A percentile compares a stretch with the other conserved stretches of the same genome.
Evolutionary conservation across 2,113 vertebrate species (phyloP).

Genomic region (Ophthalmolycus amberensis): DNA sequence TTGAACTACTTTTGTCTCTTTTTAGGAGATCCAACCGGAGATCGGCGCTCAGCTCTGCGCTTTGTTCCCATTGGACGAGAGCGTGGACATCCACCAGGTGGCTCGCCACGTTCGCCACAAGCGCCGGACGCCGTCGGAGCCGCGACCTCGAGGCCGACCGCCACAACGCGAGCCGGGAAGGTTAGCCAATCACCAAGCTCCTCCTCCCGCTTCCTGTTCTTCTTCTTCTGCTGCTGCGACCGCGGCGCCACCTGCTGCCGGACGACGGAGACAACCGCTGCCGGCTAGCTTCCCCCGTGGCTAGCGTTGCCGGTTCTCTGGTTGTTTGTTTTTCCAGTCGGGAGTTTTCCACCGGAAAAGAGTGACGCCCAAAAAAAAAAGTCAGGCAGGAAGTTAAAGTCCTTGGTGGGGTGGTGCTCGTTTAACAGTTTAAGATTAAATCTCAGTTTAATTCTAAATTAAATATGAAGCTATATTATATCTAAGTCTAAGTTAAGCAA

Average conservation of each 20-base stretch:
- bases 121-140: slow-evolving; percentile 90
- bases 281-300: not conserved
- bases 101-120: slow-evolving; percentile 97
- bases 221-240: slow-evolving; percentile 59
- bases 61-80: slow-evolving; percentile 97
- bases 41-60: slow-evolving; percentile 95
- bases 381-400: slow-evolving; percentile 60
- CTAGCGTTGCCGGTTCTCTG: slow-evolving; percentile 41
- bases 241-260: slow-evolving; percentile 61
- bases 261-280: slow-evolving; percentile 47
- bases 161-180: slow-evolving; percentile 97
- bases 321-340: slow-evolving; percentile 44
- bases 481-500: not conserved
- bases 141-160: slow-evolving; percentile 91
- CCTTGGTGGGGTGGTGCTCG: not conserved
- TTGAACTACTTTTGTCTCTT: not conserved
- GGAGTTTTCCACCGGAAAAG: slow-evolving; percentile 37
- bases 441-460: not conserved
- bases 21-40: slow-evolving; percentile 96
- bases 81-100: slow-evolving; percentile 97
- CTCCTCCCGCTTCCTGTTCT: slow-evolving; percentile 84
- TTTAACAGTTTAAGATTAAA: not conserved
- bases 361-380: slow-evolving; percentile 7
- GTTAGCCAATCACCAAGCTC: slow-evolving; percentile 92
- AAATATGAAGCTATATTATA: not conserved